A percentile compares a stretch with the other conserved stretches of the same genome.
phyloP scores from a whole-genome alignment of 2,113 vertebrate species.

The Hystrix cristata region DNA sequence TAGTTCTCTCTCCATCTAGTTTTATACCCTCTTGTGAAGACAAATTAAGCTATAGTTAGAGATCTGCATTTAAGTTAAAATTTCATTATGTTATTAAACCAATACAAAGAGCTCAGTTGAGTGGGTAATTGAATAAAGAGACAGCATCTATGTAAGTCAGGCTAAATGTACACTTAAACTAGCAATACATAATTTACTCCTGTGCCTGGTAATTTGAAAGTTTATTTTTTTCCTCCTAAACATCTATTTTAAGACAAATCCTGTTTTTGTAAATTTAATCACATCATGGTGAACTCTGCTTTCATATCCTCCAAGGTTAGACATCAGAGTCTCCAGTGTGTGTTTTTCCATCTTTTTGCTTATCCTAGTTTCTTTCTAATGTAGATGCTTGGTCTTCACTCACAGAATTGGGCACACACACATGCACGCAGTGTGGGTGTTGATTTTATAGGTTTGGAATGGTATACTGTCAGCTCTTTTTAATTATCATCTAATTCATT shows the following conservation, averaged over 20 bases:
- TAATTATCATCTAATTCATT: neutral
- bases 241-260: constrained; percentile 55
- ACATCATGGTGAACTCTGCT: neutral
- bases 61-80: constrained; percentile 37
- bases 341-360: neutral
- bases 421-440: neutral
- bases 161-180: neutral
- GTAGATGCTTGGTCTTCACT: neutral
- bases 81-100: neutral
- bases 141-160: neutral
- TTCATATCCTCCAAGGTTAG: constrained; percentile 16
- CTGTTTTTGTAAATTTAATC: constrained; percentile 34
- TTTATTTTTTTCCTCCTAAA: neutral
- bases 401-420: neutral
- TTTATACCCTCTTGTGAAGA: neutral
- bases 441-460: neutral
- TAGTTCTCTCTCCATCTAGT: neutral
- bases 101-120: neutral
- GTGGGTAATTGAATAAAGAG: neutral
- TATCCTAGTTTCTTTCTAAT: neutral
- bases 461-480: neutral
- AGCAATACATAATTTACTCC: neutral
- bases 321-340: neutral
- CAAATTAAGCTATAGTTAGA: constrained; percentile 8
- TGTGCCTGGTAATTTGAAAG: neutral